phyloP scores from a whole-genome alignment of 92 coral and sea anemone species.

The Diadumene lineata region DNA sequence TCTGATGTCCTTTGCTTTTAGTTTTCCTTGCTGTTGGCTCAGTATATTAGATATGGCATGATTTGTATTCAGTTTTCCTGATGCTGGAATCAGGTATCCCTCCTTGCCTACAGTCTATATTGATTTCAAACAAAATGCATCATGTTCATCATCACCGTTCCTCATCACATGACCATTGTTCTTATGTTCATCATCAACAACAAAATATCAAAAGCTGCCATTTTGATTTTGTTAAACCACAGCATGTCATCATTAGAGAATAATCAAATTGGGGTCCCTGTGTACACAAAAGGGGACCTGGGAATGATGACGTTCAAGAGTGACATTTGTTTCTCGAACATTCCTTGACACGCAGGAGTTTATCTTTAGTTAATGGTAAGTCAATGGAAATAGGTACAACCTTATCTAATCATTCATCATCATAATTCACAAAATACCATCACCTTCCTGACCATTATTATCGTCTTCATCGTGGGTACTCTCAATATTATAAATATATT shows the following conservation, averaged over 20 bases:
- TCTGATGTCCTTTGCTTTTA: slow-evolving; percentile 94
- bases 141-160: background rate
- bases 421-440: background rate
- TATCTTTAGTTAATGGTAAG: too few relatives aligned
- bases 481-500: background rate
- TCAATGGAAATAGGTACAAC: too few relatives aligned
- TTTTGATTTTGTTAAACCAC: too few relatives aligned
- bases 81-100: slow-evolving; percentile 83
- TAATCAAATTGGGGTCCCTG: too few relatives aligned
- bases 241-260: background rate
- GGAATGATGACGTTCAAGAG: too few relatives aligned
- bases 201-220: background rate
- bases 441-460: background rate
- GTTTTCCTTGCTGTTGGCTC: slow-evolving; percentile 92
- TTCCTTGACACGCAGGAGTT: too few relatives aligned
- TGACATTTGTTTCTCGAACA: too few relatives aligned
- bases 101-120: slow-evolving; percentile 70
- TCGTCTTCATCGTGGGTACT: background rate
- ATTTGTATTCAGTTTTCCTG: slow-evolving; percentile 64
- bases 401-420: too few relatives aligned
- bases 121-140: background rate
- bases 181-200: background rate
- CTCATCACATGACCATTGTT: background rate
- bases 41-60: slow-evolving; percentile 74
- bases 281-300: too few relatives aligned